Conservation (phyloP, 92 coral and sea anemone species). For the Hydrozoanthus gracilis region DNA sequence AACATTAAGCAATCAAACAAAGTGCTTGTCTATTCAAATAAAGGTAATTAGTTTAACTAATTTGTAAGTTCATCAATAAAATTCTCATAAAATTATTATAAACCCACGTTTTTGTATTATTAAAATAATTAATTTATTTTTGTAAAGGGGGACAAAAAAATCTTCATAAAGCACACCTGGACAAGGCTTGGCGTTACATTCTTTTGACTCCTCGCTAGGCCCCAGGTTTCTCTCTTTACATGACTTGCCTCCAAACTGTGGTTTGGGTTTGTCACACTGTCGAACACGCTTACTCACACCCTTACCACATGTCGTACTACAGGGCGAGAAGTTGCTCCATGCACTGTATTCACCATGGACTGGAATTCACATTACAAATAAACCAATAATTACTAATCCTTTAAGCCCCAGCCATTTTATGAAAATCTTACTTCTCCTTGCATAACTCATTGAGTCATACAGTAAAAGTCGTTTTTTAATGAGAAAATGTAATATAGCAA, state of each 20-base stretch:
- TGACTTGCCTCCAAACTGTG: slow-evolving; percentile 55
- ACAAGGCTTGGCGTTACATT: slow-evolving; percentile 52
- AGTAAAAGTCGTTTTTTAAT: too few relatives aligned
- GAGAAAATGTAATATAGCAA: too few relatives aligned
- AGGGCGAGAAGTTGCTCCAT: slow-evolving; percentile 18
- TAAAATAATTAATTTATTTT: too few relatives aligned
- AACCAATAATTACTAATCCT: background rate
- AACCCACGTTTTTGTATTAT: too few relatives aligned
- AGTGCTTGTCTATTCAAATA: too few relatives aligned
- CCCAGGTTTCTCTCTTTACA: slow-evolving; percentile 51
- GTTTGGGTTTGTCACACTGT: slow-evolving; percentile 54
- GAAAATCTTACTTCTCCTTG: too few relatives aligned
- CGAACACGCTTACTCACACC: slow-evolving; percentile 40
- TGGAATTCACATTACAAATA: background rate
- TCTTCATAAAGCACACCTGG: slow-evolving; percentile 35
- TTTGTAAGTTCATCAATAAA: too few relatives aligned
- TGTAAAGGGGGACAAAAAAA: too few relatives aligned
- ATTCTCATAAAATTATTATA: too few relatives aligned
- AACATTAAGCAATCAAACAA: too few relatives aligned
- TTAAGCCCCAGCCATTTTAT: background rate
- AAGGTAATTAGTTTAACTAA: too few relatives aligned
- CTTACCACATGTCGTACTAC: slow-evolving; percentile 32
- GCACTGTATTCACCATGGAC: slow-evolving; percentile 43
- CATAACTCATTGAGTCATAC: too few relatives aligned
- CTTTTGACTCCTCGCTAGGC: slow-evolving; percentile 7